Conservation (phyloP, 2,113 vertebrate species). For the Felis chaus region DNA sequence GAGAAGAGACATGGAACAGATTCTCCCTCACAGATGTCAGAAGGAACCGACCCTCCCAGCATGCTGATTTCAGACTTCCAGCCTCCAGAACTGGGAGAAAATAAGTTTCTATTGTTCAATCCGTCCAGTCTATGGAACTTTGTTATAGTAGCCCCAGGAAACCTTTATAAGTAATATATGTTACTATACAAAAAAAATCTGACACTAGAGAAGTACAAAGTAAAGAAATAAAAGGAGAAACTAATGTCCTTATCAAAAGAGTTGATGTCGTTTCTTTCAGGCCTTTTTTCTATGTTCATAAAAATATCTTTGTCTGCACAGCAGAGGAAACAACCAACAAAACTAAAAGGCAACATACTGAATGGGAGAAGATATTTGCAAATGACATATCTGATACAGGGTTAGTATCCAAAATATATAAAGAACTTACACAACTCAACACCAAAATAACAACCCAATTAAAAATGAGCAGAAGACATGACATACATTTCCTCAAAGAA, state of each 20-base stretch:
- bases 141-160: not conserved
- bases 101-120: not conserved
- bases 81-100: not conserved
- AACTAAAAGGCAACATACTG: not conserved
- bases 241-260: not conserved
- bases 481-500: not conserved
- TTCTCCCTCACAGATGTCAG: not conserved
- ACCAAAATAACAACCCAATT: not conserved
- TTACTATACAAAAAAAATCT: not conserved
- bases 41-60: not conserved
- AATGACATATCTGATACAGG: not conserved
- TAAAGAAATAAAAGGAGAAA: constrained; percentile 1
- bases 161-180: not conserved
- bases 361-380: not conserved
- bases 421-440: not conserved
- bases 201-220: not conserved
- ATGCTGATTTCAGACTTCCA: not conserved
- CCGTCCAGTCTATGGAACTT: not conserved
- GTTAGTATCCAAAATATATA: not conserved
- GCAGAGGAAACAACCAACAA: not conserved
- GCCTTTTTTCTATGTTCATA: not conserved
- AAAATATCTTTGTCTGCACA: not conserved
- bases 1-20: not conserved
- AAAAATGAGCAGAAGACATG: not conserved
- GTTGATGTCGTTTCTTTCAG: not conserved